A percentile compares a stretch with the other conserved stretches of the same genome.
phyloP scores from a whole-genome alignment of 2,797 vertebrate genomes.

The Gymnoscopelus braueri region DNA sequence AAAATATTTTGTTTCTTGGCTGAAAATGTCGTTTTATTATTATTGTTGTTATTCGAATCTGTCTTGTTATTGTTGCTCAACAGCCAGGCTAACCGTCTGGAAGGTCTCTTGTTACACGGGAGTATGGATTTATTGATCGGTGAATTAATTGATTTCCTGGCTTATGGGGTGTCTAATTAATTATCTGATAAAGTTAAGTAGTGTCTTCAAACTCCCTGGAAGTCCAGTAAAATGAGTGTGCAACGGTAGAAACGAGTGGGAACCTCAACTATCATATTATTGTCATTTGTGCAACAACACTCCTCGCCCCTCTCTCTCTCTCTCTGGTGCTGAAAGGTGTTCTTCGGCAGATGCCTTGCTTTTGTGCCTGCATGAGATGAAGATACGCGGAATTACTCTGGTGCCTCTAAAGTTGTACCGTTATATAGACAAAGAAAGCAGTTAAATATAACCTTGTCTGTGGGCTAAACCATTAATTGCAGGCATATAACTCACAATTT shows the following conservation, averaged over 20 bases:
- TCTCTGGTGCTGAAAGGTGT: slow-evolving; percentile 53
- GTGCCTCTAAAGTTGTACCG: slow-evolving; percentile 49
- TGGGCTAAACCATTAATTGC: background rate
- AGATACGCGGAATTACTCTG: slow-evolving; percentile 54
- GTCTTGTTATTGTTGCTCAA: slow-evolving; percentile 61
- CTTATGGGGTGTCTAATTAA: slow-evolving; percentile 78
- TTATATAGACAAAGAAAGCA: slow-evolving; percentile 12
- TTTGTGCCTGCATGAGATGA: slow-evolving; percentile 73
- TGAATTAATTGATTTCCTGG: slow-evolving; percentile 79
- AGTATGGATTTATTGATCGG: slow-evolving; percentile 82
- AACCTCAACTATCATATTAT: slow-evolving; percentile 32
- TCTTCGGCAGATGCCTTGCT: slow-evolving; percentile 54
- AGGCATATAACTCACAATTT: background rate
- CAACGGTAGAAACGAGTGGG: slow-evolving; percentile 28
- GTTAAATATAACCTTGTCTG: background rate
- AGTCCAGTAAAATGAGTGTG: slow-evolving; percentile 58
- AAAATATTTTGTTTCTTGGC: slow-evolving; percentile 28
- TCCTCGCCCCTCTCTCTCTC: slow-evolving; percentile 29
- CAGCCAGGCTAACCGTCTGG: slow-evolving; percentile 60
- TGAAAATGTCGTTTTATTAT: background rate
- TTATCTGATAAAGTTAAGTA: slow-evolving; percentile 81
- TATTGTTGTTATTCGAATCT: slow-evolving; percentile 43
- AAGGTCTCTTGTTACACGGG: slow-evolving; percentile 71
- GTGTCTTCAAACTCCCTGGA: slow-evolving; percentile 74
- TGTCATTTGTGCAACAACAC: slow-evolving; percentile 58